phyloP scores from a whole-genome alignment of 2,888 invertebrate species.

The Acronicta leporina region DNA sequence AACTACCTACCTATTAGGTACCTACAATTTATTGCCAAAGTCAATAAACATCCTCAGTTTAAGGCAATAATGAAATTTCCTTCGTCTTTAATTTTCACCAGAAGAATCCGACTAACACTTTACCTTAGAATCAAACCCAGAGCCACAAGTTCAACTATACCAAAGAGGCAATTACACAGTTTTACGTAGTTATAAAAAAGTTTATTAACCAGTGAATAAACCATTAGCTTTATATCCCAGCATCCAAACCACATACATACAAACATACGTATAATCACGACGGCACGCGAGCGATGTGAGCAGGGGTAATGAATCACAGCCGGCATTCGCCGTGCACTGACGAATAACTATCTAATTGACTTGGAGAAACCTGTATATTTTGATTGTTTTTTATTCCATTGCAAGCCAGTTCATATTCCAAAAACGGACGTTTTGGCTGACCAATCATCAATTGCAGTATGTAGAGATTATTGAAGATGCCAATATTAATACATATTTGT shows the following conservation, averaged over 20 bases:
- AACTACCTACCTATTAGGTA: too few relatives aligned
- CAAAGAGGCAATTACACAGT: neutral
- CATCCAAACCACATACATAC: slow-evolving; percentile 13
- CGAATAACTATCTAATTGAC: slow-evolving; percentile 66
- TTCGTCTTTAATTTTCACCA: too few relatives aligned
- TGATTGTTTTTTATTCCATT: slow-evolving; percentile 55
- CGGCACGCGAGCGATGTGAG: slow-evolving; percentile 62
- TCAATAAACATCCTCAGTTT: too few relatives aligned
- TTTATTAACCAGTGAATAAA: slow-evolving; percentile 19
- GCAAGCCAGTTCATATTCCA: slow-evolving; percentile 19
- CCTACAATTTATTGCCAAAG: too few relatives aligned
- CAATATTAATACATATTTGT: too few relatives aligned
- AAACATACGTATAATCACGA: slow-evolving; percentile 34
- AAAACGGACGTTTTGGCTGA: slow-evolving; percentile 7
- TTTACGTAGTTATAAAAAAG: slow-evolving; percentile 9
- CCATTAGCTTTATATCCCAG: slow-evolving; percentile 30
- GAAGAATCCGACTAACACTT: too few relatives aligned
- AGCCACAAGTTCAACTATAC: too few relatives aligned
- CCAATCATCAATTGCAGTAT: neutral
- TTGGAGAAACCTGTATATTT: slow-evolving; percentile 49
- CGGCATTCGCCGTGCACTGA: slow-evolving; percentile 56
- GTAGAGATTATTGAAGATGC: too few relatives aligned
- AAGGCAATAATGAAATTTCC: too few relatives aligned
- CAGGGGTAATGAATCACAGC: slow-evolving; percentile 68
- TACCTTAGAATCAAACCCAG: too few relatives aligned